Evolutionary conservation across 1,140 invertebrate species (phyloP).

Genomic region (Ceratina australensis): DNA sequence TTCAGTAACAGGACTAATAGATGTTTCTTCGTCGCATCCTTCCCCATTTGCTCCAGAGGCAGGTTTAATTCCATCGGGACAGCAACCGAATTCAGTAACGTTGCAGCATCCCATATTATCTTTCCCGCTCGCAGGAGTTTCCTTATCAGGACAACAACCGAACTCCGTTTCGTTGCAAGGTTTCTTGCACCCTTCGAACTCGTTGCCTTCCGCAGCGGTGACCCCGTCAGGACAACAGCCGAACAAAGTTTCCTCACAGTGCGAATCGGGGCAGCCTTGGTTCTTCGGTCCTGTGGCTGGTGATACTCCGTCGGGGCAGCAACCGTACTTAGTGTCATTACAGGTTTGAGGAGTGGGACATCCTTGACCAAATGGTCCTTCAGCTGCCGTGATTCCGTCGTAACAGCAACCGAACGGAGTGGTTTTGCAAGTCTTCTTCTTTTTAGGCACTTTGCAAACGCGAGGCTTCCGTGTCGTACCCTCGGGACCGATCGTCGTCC

Average conservation of each 20-base stretch:
- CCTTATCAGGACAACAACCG: conserved; percentile 86
- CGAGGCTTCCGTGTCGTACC: conserved; percentile 77
- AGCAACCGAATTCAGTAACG: conserved; percentile 87
- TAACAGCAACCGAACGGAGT: conserved; percentile 93
- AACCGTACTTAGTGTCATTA: conserved; percentile 90
- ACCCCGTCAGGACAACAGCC: conserved; percentile 92
- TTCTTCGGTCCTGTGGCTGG: conserved; percentile 86
- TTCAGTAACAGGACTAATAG: conserved; percentile 53
- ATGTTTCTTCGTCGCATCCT: conserved; percentile 73
- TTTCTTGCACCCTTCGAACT: conserved; percentile 90
- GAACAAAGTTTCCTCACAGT: conserved; percentile 89
- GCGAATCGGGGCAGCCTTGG: conserved; percentile 87
- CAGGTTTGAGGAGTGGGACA: conserved; percentile 88
- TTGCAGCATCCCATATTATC: conserved; percentile 83
- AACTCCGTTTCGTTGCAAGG: conserved; percentile 84
- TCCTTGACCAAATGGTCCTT: conserved; percentile 92
- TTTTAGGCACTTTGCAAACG: conserved; percentile 83
- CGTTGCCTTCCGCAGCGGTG: conserved; percentile 89
- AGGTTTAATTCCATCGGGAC: conserved; percentile 85
- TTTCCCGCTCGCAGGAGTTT: conserved; percentile 82
- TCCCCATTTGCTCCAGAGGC: conserved; percentile 84
- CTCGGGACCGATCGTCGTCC: conserved; percentile 73
- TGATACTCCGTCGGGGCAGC: conserved; percentile 94
- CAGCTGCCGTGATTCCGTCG: conserved; percentile 89
- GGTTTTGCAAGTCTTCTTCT: conserved; percentile 83